These are phyloP conservation scores for Acanthurus tractus DNA, from an alignment of 2,797 vertebrate genomes.

Conservation along the genomic window DNA sequence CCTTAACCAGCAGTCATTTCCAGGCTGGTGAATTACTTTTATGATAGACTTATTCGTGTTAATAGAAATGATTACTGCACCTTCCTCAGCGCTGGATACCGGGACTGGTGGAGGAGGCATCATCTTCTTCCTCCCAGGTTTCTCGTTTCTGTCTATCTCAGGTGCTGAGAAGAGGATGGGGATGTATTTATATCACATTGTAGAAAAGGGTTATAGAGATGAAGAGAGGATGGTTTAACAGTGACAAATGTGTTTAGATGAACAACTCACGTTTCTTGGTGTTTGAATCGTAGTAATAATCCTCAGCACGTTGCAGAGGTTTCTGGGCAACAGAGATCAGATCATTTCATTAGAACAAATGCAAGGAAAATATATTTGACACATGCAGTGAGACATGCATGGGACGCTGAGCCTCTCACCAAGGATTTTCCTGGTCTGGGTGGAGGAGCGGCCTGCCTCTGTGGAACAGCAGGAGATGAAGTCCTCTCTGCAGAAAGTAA, in stretches of 20 bases:
- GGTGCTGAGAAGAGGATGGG: conserved; percentile 71
- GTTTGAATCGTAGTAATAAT: conserved; percentile 56
- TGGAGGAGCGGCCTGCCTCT: conserved; percentile 73
- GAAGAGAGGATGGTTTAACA: neutral
- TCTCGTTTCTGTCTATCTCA: conserved; percentile 81
- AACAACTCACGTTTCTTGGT: conserved; percentile 78
- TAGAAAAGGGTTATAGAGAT: neutral
- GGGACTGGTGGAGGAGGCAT: conserved; percentile 43
- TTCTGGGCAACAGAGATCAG: conserved; percentile 55
- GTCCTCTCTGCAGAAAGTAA: conserved; percentile 65
- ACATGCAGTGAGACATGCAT: conserved; percentile 1
- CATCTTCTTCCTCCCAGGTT: conserved; percentile 78
- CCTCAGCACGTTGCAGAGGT: conserved; percentile 51
- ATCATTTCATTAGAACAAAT: neutral
- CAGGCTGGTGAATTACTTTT: conserved; percentile 1
- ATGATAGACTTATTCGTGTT: conserved; percentile 6
- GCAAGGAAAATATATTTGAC: neutral
- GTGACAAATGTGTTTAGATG: neutral
- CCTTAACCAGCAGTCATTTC: conserved; percentile 2
- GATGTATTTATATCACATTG: neutral
- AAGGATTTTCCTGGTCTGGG: conserved; percentile 58
- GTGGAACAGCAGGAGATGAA: conserved; percentile 48
- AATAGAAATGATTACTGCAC: conserved; percentile 48
- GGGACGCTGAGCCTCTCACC: conserved; percentile 43
- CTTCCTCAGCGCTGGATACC: conserved; percentile 76